These are phyloP conservation scores for Nezara viridula DNA, from an alignment of 2,888 invertebrate species.

Conservation along the genomic window DNA sequence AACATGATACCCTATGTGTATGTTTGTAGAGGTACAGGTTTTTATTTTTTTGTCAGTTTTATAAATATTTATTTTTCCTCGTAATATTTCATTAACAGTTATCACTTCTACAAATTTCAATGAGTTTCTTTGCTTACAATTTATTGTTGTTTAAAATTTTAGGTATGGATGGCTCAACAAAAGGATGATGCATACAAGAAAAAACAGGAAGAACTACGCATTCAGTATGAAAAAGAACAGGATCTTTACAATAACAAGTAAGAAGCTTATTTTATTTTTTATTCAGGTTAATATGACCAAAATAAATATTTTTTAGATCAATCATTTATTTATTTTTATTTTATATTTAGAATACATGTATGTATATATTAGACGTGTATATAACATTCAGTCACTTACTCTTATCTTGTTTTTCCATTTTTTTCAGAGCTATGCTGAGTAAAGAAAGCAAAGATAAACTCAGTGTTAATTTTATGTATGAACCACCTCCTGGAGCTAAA, in stretches of 20 bases:
- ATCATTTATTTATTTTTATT: background rate
- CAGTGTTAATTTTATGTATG: constrained; percentile 99
- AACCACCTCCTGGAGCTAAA: constrained; percentile 95
- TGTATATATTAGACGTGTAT: background rate
- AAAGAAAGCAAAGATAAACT: constrained; percentile 99
- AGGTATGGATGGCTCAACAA: constrained; percentile 99
- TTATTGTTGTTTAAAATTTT: constrained; percentile 61
- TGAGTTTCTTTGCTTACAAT: background rate
- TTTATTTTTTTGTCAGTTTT: no score
- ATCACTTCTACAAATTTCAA: background rate
- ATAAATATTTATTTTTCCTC: no score
- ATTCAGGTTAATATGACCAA: background rate
- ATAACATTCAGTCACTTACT: background rate
- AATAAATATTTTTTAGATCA: background rate
- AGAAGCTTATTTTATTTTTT: constrained; percentile 64
- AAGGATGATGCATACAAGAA: constrained; percentile 97
- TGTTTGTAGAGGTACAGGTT: no score
- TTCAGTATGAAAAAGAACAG: constrained; percentile 99
- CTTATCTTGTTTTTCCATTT: no score
- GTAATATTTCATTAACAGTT: background rate
- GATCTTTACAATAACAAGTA: constrained; percentile 97
- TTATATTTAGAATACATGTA: background rate
- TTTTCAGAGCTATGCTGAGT: constrained; percentile 89
- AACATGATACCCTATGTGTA: no score
- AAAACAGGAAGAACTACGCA: constrained; percentile 95